A percentile compares a stretch with the other conserved stretches of the same genome.
Conservation (phyloP, 2,113 vertebrate genomes). For the Numida meleagris region DNA sequence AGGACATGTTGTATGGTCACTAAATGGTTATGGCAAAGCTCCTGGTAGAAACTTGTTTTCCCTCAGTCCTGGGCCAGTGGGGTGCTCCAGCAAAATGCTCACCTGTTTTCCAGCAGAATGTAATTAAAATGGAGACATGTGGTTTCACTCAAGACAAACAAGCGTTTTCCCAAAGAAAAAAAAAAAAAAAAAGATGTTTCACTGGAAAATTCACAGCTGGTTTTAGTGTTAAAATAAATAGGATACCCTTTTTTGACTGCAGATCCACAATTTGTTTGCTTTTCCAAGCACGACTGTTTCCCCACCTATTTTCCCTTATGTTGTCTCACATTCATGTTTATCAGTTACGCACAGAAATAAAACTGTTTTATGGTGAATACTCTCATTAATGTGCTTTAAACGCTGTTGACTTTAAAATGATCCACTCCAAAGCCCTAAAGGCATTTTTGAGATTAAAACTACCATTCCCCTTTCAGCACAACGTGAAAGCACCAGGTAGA, state of each 20-base stretch:
- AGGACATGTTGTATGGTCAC: neutral
- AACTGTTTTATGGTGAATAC: slow-evolving; percentile 22
- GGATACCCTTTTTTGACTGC: neutral
- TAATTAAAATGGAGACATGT: neutral
- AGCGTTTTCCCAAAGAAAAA: neutral
- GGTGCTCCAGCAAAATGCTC: neutral
- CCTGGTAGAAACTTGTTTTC: neutral
- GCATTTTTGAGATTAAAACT: slow-evolving; percentile 57
- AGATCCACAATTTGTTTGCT: neutral
- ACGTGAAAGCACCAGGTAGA: slow-evolving; percentile 44
- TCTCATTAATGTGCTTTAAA: slow-evolving; percentile 45
- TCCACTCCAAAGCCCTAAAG: slow-evolving; percentile 49
- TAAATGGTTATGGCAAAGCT: neutral
- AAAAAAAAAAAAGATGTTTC: neutral
- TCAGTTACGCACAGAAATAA: slow-evolving; percentile 30
- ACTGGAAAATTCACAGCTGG: neutral
- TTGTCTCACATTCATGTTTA: neutral
- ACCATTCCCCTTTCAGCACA: slow-evolving; percentile 38
- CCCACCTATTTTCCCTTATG: slow-evolving; percentile 8
- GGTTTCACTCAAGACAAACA: neutral
- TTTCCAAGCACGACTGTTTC: neutral
- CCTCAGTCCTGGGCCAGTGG: neutral
- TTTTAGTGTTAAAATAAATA: neutral
- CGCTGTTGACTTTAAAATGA: slow-evolving; percentile 42
- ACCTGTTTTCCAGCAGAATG: neutral